Evolutionary conservation across 2,888 invertebrate genomes (phyloP).

Genomic region (Leucoma salicis): DNA sequence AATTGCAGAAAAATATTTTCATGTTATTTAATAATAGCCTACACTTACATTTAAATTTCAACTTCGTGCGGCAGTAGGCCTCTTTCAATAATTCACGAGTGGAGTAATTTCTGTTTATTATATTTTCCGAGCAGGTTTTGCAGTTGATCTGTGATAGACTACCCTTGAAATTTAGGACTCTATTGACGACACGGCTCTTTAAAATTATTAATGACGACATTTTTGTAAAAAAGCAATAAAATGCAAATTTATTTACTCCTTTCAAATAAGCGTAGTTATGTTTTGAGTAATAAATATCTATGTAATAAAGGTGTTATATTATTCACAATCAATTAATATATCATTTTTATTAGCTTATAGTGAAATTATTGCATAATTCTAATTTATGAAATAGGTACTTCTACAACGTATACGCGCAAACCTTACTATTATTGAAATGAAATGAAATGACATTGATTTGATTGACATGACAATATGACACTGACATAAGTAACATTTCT

Average conservation of each 20-base stretch:
- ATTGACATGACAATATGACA: too few species aligned
- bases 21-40: background rate
- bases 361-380: conserved; percentile 44
- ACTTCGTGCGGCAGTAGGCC: conserved; percentile 85
- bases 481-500: too few species aligned
- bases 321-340: background rate
- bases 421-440: background rate
- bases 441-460: too few species aligned
- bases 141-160: conserved; percentile 42
- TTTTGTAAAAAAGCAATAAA: conserved; percentile 21
- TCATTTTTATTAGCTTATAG: background rate
- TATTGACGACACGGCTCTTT: conserved; percentile 40
- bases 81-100: conserved; percentile 76
- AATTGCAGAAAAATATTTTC: background rate
- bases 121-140: conserved; percentile 21
- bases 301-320: background rate
- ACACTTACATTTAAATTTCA: conserved; percentile 88
- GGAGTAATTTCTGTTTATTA: conserved; percentile 47
- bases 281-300: background rate
- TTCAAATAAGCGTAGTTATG: background rate
- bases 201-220: conserved; percentile 44
- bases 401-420: background rate
- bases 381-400: conserved; percentile 2
- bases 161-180: conserved; percentile 45
- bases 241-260: background rate